phyloP scores from a whole-genome alignment of 1,140 invertebrate species.

The Akabosia matsudoensis region DNA sequence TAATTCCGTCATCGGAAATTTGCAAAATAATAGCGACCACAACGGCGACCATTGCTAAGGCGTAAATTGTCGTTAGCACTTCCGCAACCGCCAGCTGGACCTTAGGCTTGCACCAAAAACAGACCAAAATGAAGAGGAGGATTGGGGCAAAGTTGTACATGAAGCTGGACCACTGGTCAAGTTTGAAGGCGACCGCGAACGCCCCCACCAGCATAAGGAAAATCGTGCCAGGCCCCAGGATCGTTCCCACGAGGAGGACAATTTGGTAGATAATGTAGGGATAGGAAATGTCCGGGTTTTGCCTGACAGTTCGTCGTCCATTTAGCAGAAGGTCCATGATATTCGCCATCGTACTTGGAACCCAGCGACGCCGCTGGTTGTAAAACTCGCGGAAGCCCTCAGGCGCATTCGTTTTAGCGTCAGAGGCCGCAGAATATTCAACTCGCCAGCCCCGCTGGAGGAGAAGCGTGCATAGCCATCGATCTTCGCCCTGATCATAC shows the following conservation, averaged over 20 bases:
- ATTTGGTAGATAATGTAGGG: conserved; percentile 58
- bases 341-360: conserved; percentile 66
- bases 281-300: conserved; percentile 61
- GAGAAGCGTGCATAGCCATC: conserved; percentile 64
- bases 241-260: conserved; percentile 58
- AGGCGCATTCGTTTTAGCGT: conserved; percentile 63
- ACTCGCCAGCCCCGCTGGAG: conserved; percentile 64
- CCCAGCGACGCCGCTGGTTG: conserved; percentile 63
- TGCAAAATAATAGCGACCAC: conserved; percentile 80
- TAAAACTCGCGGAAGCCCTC: conserved; percentile 65
- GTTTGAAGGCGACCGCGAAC: conserved; percentile 57
- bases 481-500: conserved; percentile 58
- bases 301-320: conserved; percentile 55
- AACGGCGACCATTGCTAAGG: conserved; percentile 88
- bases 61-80: conserved; percentile 73
- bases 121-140: conserved; percentile 55
- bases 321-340: conserved; percentile 62
- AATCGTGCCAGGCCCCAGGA: conserved; percentile 64
- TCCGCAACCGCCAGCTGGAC: conserved; percentile 64
- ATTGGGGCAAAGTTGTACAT: conserved; percentile 55
- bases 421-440: conserved; percentile 63
- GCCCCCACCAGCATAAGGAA: conserved; percentile 64
- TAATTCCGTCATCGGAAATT: conserved; percentile 71
- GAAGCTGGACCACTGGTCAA: conserved; percentile 56
- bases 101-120: conserved; percentile 53